Conservation (phyloP, 2,888 invertebrate genomes). For the Tipula helvola region DNA sequence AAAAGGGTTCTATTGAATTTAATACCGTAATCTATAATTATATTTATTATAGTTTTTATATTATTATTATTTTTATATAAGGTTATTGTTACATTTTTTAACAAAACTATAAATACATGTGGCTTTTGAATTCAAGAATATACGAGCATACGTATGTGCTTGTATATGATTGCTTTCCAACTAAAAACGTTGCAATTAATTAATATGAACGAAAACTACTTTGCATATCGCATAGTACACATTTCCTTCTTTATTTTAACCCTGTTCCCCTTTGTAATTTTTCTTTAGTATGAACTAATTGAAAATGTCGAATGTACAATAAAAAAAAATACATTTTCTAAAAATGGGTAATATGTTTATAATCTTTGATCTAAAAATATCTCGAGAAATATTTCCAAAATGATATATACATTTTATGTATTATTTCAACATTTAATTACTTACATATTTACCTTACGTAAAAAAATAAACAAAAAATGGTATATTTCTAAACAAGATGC, state of each 20-base stretch:
- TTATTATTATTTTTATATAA: not conserved
- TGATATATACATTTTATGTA: not conserved
- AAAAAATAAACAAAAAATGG: not conserved
- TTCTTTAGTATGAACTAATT: not conserved
- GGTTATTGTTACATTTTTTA: not conserved
- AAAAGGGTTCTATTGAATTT: not conserved
- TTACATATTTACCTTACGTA: not conserved
- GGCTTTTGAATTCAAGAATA: not conserved
- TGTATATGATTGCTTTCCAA: not conserved
- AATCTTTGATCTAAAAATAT: not conserved
- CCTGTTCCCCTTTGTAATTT: no score
- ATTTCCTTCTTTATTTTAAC: no score
- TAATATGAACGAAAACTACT: not conserved
- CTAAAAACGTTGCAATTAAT: not conserved
- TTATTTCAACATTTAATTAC: constrained; percentile 4
- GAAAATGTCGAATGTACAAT: not conserved
- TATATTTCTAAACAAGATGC: not conserved
- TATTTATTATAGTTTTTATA: not conserved
- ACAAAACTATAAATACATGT: not conserved
- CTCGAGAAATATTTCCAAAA: not conserved
- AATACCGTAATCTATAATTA: not conserved
- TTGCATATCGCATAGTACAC: not conserved
- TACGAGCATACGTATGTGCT: not conserved
- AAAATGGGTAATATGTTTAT: not conserved
- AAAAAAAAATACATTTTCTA: not conserved